Conservation (phyloP, 2,113 vertebrate species). For the Siniperca knerii region DNA sequence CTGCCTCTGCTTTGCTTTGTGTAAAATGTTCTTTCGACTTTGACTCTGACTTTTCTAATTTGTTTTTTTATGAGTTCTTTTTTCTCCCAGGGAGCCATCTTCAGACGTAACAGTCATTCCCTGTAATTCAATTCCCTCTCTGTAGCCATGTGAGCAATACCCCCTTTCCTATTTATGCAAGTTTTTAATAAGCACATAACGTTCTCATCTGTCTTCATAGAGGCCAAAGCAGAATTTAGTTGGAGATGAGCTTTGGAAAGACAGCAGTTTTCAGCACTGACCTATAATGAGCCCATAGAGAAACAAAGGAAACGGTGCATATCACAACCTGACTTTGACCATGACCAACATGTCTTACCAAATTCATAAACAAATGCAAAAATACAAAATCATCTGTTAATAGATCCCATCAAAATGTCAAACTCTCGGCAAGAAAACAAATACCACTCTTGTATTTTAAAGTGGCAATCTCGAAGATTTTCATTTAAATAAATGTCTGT, state of each 20-base stretch:
- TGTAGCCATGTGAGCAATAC: neutral
- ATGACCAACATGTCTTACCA: neutral
- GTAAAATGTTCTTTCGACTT: neutral
- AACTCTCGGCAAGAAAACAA: too few species aligned
- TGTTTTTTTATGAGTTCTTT: neutral
- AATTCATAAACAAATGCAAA: too few species aligned
- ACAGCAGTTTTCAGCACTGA: neutral
- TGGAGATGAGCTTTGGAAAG: neutral
- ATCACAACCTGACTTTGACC: too few species aligned
- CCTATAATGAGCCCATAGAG: neutral
- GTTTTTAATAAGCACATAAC: neutral
- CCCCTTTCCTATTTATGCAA: neutral
- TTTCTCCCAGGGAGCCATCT: neutral
- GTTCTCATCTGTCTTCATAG: neutral
- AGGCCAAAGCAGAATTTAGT: neutral
- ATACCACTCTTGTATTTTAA: too few species aligned
- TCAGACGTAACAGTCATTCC: neutral
- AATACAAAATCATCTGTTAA: too few species aligned
- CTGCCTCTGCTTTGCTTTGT: neutral
- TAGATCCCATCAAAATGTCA: too few species aligned
- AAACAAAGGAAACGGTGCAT: neutral
- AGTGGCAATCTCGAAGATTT: too few species aligned
- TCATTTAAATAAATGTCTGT: too few species aligned
- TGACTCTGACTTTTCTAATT: slow-evolving; percentile 13
- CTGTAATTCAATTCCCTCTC: neutral